phyloP scores from a whole-genome alignment of 2,797 vertebrate genomes.

The Rhinella marina region DNA sequence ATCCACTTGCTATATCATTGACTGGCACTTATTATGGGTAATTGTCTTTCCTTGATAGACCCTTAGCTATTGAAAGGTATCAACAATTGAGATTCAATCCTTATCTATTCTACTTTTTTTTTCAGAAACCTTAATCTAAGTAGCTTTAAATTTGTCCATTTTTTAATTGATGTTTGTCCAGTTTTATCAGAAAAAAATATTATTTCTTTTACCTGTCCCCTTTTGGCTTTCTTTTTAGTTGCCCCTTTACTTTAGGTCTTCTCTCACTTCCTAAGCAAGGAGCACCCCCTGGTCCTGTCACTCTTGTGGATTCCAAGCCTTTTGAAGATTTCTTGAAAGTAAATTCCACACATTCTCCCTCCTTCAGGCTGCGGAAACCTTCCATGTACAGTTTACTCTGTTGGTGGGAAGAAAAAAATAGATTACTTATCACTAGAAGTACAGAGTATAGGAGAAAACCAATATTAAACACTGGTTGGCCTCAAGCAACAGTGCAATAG shows the following conservation, averaged over 20 bases:
- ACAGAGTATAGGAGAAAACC: too few relatives aligned
- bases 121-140: too few relatives aligned
- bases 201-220: constrained; percentile 84
- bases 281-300: constrained; percentile 88
- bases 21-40: too few relatives aligned
- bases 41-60: too few relatives aligned
- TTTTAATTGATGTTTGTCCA: too few relatives aligned
- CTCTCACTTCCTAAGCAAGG: constrained; percentile 93
- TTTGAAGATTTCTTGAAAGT: constrained; percentile 96
- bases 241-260: constrained; percentile 91
- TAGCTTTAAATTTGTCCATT: too few relatives aligned
- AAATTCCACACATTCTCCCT: constrained; percentile 93
- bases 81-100: too few relatives aligned
- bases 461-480: too few relatives aligned
- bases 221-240: constrained; percentile 91
- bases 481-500: too few relatives aligned
- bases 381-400: constrained; percentile 99
- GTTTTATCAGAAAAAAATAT: background rate
- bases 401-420: background rate
- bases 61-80: too few relatives aligned
- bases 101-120: too few relatives aligned
- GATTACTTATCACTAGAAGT: background rate
- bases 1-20: too few relatives aligned
- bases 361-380: constrained; percentile 96
- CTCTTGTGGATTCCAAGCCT: constrained; percentile 90